Base-by-base conservation (phyloP, 2,797 vertebrate genomes). In the Argya squamiceps region DNA sequence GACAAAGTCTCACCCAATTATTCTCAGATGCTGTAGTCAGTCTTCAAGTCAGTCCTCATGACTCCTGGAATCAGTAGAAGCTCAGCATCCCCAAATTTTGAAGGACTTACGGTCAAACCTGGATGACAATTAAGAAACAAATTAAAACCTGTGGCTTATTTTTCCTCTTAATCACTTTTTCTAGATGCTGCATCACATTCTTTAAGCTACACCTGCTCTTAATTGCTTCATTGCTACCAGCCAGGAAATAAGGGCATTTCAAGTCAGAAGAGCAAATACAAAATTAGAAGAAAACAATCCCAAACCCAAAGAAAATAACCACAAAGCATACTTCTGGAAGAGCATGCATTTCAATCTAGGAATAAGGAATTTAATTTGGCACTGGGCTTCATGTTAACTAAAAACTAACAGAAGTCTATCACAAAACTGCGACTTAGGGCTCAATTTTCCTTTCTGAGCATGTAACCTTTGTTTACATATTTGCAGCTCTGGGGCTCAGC, bases 391-490 rank as follows among this genome's bases (percentile, higher is more conserved):
- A 34, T 30, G 39, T 62, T 83, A 92, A 69, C 58, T 46, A 55
- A 83, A 55, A 85, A 46, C 60, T 59, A 92, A 64, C 32, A 67
- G 81, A 70, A 83, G 18, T n/a, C 81, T 92, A 52, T 55, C 53
- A 41, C 24, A 88, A 88, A 89, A 80, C 24, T 36, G 52, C 36
- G 27, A 88, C 43, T 89, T 85, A 50, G 50, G 39, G 84, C 75
- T 96, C 60, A 60, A 30, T 92, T 92, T 93, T 85, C 68, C 50
- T 92, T 93, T 88, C 89, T 83, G 26, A 92, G 50, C 58, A 46
- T 92, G 89, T 59, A 94, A 91, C 53, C 26, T 93, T 75, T 93
- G 95, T 91, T 96, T 96, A 91, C 75, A 85, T 75, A 88, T 88
- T 93, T 95, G 78, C 43, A 88, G 78, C 91, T 93, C 86, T 69